Conservation (phyloP, 2,797 vertebrate genomes). For the Okamejei kenojei region DNA sequence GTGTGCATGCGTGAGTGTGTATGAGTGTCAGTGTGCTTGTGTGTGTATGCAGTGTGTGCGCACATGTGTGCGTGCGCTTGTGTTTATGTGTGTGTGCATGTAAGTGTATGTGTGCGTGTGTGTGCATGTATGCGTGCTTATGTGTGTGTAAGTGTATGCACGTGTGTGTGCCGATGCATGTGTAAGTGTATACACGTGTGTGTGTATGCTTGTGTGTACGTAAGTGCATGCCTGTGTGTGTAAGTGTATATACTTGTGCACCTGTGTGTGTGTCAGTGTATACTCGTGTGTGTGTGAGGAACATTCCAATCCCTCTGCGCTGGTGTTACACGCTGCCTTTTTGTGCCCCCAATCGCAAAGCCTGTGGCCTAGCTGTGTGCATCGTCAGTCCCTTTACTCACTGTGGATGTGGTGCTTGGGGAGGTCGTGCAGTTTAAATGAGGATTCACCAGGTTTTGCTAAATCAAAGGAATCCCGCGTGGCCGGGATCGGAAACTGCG, state of each 20-base stretch:
- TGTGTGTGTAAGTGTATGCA: background rate
- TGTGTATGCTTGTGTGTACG: too few relatives aligned
- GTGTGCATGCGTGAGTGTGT: too few relatives aligned
- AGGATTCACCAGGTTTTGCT: background rate
- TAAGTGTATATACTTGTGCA: too few relatives aligned
- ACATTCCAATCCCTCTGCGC: background rate
- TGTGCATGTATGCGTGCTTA: background rate
- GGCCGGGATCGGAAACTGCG: background rate
- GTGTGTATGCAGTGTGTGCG: too few relatives aligned
- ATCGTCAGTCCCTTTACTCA: background rate
- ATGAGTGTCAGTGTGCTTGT: too few relatives aligned
- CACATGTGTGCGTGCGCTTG: too few relatives aligned
- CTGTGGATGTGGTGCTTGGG: background rate
- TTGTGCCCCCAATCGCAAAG: background rate
- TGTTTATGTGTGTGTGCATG: too few relatives aligned
- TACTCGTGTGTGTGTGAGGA: too few relatives aligned
- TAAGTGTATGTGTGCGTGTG: background rate
- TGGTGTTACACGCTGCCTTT: background rate
- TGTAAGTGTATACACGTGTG: too few relatives aligned
- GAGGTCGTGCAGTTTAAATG: background rate
- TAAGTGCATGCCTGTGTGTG: too few relatives aligned
- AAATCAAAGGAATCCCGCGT: background rate
- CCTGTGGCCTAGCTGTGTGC: background rate
- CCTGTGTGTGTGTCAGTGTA: background rate
- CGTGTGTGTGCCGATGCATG: too few relatives aligned